Percentiles rank a stretch among this genome's conserved stretches.
Conservation (phyloP, 2,888 invertebrate species). For the Noctua comes region DNA sequence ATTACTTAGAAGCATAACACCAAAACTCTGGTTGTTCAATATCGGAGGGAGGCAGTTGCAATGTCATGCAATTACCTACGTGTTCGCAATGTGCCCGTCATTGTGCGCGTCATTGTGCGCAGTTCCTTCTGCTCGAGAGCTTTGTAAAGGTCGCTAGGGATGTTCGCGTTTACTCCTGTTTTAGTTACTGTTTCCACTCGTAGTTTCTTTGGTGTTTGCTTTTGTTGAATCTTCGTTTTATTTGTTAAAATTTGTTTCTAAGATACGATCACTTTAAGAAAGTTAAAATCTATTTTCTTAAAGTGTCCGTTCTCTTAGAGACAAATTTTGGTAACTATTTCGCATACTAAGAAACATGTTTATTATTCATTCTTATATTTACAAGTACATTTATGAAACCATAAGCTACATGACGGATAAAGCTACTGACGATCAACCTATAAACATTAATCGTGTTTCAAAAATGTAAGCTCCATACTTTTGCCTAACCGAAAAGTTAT, state of each 20-base stretch:
- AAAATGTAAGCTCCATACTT: neutral
- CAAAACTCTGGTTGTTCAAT: conserved; percentile 45
- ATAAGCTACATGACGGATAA: too few species aligned
- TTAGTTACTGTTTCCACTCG: neutral
- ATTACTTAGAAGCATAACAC: conserved; percentile 41
- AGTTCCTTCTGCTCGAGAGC: conserved; percentile 54
- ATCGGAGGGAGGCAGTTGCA: conserved; percentile 58
- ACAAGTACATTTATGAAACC: neutral
- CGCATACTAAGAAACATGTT: too few species aligned
- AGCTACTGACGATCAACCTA: neutral
- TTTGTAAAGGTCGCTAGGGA: conserved; percentile 44
- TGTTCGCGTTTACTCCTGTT: conserved; percentile 32
- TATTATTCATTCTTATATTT: neutral
- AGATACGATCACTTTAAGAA: too few species aligned
- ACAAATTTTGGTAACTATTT: too few species aligned
- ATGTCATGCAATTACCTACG: conserved; percentile 68
- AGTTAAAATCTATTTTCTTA: too few species aligned
- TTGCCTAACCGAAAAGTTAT: neutral
- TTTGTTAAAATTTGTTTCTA: neutral
- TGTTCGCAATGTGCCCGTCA: conserved; percentile 57
- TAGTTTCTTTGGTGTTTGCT: conserved; percentile 6
- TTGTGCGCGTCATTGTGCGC: conserved; percentile 55
- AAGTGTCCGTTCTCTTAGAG: too few species aligned
- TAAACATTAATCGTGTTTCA: neutral
- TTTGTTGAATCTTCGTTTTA: neutral